A percentile compares a stretch with the other conserved stretches of the same genome.
Conservation (phyloP, 2,797 vertebrate species). For the Oryzias dopingdopingensis region DNA sequence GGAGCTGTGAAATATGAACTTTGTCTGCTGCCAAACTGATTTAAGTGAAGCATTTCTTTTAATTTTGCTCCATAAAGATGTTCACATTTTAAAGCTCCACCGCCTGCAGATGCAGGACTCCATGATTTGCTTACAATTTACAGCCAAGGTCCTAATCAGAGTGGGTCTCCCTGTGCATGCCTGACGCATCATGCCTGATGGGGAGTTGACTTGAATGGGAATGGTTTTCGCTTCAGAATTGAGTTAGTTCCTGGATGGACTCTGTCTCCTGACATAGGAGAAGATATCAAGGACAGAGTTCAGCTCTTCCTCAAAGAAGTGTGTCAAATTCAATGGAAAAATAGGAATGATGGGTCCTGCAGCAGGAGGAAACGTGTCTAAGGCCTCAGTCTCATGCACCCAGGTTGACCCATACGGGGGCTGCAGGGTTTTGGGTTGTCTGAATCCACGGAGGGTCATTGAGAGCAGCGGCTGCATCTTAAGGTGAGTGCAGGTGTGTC, state of each 20-base stretch:
- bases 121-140: conserved; percentile 67
- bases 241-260: conserved; percentile 53
- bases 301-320: too few relatives aligned
- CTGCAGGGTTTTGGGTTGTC: too few relatives aligned
- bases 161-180: conserved; percentile 48
- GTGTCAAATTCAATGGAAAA: too few relatives aligned
- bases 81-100: conserved; percentile 54
- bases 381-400: too few relatives aligned
- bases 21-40: conserved; percentile 71
- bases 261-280: conserved; percentile 46
- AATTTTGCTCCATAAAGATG: conserved; percentile 72
- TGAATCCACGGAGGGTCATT: too few relatives aligned
- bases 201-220: conserved; percentile 36
- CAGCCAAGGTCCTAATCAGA: conserved; percentile 73
- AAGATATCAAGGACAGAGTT: conserved; percentile 37
- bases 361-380: too few relatives aligned
- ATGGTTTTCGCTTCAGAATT: conserved; percentile 55
- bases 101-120: conserved; percentile 49
- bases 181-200: conserved; percentile 37
- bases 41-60: conserved; percentile 68
- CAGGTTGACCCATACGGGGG: too few relatives aligned
- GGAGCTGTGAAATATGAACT: conserved; percentile 66
- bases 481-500: too few relatives aligned
- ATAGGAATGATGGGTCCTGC: too few relatives aligned
- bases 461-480: too few relatives aligned